Evolutionary conservation across 2,797 vertebrate genomes (phyloP).

Genomic region (Acanthurus tractus): DNA sequence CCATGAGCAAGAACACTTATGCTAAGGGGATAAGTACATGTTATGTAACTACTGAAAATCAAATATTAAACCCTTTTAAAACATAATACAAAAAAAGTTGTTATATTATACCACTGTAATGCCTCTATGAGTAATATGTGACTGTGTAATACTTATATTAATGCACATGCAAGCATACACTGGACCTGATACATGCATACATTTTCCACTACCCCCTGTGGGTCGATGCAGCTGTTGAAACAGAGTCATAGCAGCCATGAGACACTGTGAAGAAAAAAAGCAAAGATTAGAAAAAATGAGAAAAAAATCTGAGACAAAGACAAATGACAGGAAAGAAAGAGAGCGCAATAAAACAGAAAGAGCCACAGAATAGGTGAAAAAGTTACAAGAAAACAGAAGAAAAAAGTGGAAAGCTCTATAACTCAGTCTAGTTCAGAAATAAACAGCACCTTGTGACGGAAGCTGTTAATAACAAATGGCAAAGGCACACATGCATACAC

Average conservation of each 20-base stretch:
- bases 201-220: too few relatives aligned
- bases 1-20: slow-evolving; percentile 24
- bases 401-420: slow-evolving; percentile 8
- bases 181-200: too few relatives aligned
- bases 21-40: neutral
- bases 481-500: slow-evolving; percentile 10
- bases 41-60: neutral
- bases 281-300: too few relatives aligned
- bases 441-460: slow-evolving; percentile 65
- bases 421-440: slow-evolving; percentile 57
- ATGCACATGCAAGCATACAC: too few relatives aligned
- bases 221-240: too few relatives aligned
- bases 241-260: too few relatives aligned
- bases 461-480: slow-evolving; percentile 61
- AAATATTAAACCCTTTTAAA: neutral
- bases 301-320: slow-evolving; percentile 13
- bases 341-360: slow-evolving; percentile 14
- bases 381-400: neutral
- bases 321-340: slow-evolving; percentile 15
- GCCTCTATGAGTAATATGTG: neutral
- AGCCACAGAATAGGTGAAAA: neutral
- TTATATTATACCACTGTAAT: neutral
- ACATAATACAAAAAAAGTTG: neutral
- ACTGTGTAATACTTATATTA: neutral
- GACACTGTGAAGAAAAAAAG: too few relatives aligned